Base-by-base conservation (phyloP, 2,888 invertebrate species). In the Embidobia sp. region DNA sequence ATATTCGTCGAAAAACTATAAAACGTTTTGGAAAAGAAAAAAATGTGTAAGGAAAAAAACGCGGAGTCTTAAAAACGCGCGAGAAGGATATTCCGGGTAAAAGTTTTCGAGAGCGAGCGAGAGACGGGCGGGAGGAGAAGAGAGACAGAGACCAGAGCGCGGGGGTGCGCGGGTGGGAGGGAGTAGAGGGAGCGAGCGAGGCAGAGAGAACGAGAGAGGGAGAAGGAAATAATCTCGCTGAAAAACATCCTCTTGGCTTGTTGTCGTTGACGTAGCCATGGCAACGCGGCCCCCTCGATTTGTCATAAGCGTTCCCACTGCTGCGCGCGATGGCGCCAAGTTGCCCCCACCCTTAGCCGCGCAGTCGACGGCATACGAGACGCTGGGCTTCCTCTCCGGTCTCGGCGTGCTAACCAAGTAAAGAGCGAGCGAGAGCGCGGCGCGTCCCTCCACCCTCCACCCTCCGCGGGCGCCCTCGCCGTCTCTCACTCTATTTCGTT, bases 181-280 rank as follows among this genome's bases (percentile, higher is more conserved):
- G 59, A 18, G 10, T 5, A 19, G 35, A 16, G 22, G 29, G 35
- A 26, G 19, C 19, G 19, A 27, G 37, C 31, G 31, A 33, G 29
- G 40, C 19, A n/a, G 40, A n/a, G 31, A 18, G 33, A 7, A 18
- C 16, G 72, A 42, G 73, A 53, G 72, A 67, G 42, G 35, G 44
- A 18, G 33, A 53, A 57, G 53, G 31, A 35, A 42, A 22, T 48
- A 64, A 63, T 74, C 66, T 73, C 57, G 55, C 74, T 80, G 70
- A 85, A 86, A 86, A 85, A 85, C 82, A 84, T 83, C 83, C 83
- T 84, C 83, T 83, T 77, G 80, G 81, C 85, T 88, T 89, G 88
- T 89, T 89, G 89, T 88, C 87, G 86, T 86, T 84, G 84, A 78
- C 82, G 88, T 89, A 86, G 85, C 87, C 87, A 89, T 88, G 84